A percentile compares a stretch with the other conserved stretches of the same genome.
These are phyloP conservation scores for Xestia rhomboidea DNA, from an alignment of 2,888 invertebrate species.

Conservation along the genomic window DNA sequence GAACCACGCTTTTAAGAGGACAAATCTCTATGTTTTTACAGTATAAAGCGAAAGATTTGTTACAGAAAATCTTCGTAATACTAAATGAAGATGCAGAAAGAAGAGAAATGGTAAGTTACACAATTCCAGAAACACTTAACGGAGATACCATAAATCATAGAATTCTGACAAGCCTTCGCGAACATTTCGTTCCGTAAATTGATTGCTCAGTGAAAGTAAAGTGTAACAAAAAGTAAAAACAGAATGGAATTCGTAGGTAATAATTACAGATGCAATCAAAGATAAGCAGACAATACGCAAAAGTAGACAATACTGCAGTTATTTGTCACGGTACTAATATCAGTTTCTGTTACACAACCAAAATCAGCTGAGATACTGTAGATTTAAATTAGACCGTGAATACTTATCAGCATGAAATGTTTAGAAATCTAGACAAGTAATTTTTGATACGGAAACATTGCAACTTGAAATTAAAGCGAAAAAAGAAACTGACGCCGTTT, in stretches of 20 bases:
- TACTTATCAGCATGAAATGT: slow-evolving; percentile 39
- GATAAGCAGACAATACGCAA: slow-evolving; percentile 53
- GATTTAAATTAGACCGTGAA: slow-evolving; percentile 37
- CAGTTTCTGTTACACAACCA: slow-evolving; percentile 42
- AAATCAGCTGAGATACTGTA: slow-evolving; percentile 44
- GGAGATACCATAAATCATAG: slow-evolving; percentile 55
- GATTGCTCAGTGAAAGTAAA: slow-evolving; percentile 73
- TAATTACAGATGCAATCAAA: slow-evolving; percentile 64
- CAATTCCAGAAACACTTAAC: slow-evolving; percentile 41
- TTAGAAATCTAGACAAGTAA: slow-evolving; percentile 46
- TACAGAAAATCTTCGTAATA: slow-evolving; percentile 7
- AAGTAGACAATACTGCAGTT: slow-evolving; percentile 56
- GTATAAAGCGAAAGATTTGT: background rate
- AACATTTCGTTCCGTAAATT: slow-evolving; percentile 69
- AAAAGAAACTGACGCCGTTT: slow-evolving; percentile 42
- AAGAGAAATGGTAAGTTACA: slow-evolving; percentile 11
- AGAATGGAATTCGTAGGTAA: slow-evolving; percentile 61
- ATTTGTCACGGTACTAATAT: slow-evolving; percentile 51
- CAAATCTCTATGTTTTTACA: background rate
- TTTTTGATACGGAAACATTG: slow-evolving; percentile 38
- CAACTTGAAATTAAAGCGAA: slow-evolving; percentile 30
- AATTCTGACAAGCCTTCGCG: slow-evolving; percentile 55
- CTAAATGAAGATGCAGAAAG: background rate
- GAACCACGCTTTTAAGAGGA: background rate
- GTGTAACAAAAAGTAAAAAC: slow-evolving; percentile 59